Evolutionary conservation across 2,888 invertebrate species (phyloP).

Genomic region (Protonemura montana): DNA sequence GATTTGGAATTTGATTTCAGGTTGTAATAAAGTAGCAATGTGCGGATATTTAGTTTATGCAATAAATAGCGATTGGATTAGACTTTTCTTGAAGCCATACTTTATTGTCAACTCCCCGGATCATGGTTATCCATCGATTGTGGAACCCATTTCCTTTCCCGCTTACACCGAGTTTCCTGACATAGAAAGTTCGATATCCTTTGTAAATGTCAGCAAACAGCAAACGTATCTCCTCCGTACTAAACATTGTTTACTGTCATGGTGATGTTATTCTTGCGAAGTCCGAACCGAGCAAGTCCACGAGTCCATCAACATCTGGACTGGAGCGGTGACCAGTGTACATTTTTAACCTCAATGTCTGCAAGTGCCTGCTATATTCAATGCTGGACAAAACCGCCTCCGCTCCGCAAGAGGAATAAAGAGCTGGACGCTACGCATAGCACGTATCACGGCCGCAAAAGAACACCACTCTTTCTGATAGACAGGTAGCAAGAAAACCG

Average conservation of each 20-base stretch:
- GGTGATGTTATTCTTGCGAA: not conserved
- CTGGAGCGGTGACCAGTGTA: constrained; percentile 13
- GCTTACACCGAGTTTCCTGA: not conserved
- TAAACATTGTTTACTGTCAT: not conserved
- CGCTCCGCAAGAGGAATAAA: constrained; percentile 22
- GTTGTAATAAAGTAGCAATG: not conserved
- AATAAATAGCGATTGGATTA: not conserved
- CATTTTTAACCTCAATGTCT: constrained; percentile 34
- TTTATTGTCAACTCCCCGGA: not conserved
- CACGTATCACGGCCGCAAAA: constrained; percentile 7
- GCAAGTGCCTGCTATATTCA: not conserved
- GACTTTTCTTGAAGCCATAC: not conserved
- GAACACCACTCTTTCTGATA: constrained; percentile 4
- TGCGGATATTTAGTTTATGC: not conserved
- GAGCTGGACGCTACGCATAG: not conserved
- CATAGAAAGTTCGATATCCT: constrained; percentile 29
- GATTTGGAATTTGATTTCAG: not conserved
- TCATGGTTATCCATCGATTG: not conserved
- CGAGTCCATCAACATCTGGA: not conserved
- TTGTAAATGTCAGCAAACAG: constrained; percentile 20
- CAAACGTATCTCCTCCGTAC: not conserved
- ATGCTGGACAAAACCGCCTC: constrained; percentile 18
- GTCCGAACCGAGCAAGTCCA: not conserved
- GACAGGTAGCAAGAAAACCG: constrained; percentile 15
- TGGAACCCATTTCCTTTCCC: not conserved